These are phyloP conservation scores for Microchrysa polita DNA, from an alignment of 2,888 invertebrate species.

Conservation along the genomic window DNA sequence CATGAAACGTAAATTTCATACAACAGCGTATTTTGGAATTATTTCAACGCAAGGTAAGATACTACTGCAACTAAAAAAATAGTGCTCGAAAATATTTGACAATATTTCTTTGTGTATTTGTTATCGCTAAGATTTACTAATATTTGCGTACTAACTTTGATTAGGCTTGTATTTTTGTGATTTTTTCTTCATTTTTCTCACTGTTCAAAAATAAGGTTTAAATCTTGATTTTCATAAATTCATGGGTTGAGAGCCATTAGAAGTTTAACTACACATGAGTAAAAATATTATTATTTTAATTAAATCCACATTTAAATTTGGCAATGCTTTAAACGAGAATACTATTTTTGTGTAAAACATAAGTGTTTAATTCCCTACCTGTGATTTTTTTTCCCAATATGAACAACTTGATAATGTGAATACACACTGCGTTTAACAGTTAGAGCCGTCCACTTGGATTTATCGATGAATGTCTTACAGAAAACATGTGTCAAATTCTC, in stretches of 20 bases:
- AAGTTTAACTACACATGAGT: no score
- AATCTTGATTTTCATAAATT: not conserved
- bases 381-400: no score
- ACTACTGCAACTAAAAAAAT: slow-evolving; percentile 52
- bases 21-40: slow-evolving; percentile 97
- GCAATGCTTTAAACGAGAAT: not conserved
- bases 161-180: slow-evolving; percentile 28
- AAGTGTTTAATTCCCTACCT: no score
- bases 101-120: slow-evolving; percentile 23
- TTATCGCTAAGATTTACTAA: slow-evolving; percentile 40
- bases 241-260: no score
- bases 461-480: no score
- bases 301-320: not conserved
- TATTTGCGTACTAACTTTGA: slow-evolving; percentile 35
- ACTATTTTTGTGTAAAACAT: no score
- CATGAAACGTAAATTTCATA: slow-evolving; percentile 53
- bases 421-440: no score
- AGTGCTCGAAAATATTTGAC: slow-evolving; percentile 6
- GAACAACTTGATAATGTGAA: no score
- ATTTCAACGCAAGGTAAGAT: slow-evolving; percentile 98
- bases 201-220: not conserved
- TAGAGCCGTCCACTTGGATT: no score
- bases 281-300: no score
- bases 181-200: slow-evolving; percentile 9
- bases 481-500: no score